Evolutionary conservation across 2,113 vertebrate genomes (phyloP).

Genomic region (Falcunculus frontatus): DNA sequence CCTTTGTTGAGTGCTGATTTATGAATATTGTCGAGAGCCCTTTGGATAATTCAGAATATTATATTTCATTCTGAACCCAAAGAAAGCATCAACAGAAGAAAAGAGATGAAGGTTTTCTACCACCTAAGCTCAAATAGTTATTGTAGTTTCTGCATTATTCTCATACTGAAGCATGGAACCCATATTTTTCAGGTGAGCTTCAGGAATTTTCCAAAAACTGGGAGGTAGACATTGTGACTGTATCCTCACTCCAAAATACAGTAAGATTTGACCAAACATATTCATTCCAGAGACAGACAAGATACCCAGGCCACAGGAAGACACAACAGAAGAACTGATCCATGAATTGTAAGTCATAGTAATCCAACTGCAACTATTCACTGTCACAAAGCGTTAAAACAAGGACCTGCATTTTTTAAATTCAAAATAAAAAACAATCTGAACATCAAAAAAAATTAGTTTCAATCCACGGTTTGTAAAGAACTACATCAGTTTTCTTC

Average conservation of each 20-base stretch:
- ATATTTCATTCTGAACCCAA: background rate
- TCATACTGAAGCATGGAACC: background rate
- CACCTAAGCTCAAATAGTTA: background rate
- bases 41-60: background rate
- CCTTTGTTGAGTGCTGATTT: background rate
- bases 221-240: background rate
- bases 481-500: background rate
- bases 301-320: background rate
- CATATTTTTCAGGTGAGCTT: background rate
- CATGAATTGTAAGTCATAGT: background rate
- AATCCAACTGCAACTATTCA: background rate
- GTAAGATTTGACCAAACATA: background rate
- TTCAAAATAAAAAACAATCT: background rate
- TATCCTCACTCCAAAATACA: background rate
- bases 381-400: background rate
- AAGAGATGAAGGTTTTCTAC: background rate
- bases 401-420: background rate
- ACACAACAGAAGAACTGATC: background rate
- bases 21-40: background rate
- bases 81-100: background rate
- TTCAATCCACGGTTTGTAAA: background rate
- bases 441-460: background rate
- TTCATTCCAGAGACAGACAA: background rate
- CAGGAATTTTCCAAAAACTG: background rate
- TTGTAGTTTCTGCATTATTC: background rate